Base-by-base conservation (phyloP, 2,797 vertebrate species). In the Pangasius macronema region DNA sequence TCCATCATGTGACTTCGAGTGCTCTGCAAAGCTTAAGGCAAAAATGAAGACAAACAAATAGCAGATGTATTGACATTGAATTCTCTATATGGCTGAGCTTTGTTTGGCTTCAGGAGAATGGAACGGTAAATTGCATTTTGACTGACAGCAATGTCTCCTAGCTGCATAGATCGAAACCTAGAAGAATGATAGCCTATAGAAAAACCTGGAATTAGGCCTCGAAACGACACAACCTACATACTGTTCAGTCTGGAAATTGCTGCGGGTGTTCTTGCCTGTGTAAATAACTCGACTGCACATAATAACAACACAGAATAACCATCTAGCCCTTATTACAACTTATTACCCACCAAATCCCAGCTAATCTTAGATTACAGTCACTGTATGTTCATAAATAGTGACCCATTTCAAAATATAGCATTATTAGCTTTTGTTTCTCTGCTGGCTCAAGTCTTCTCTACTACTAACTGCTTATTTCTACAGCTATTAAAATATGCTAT, bases 1-100 rank as follows among this genome's bases (percentile, higher is more conserved):
- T 89, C 85, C 76, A 77, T 86, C 76, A 76, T 75, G 36, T 85
- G 88, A 87, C 87, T 89, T 77, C 84, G 49, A 85, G 79, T 81
- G 72, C 87, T 88, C 86, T 33, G 33, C 76, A 57, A 59, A 87
- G 85, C 83, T 75, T 61, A 2, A 79, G 89, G 85, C 86, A 83
- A 59, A 84, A 83, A 82, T n/a, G 30, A 81, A 87, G 89, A 89
- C 88, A 87, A 84, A 87, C 85, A 89, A 82, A 90, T 85, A 77
- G 80, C 85, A 89, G 85, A 84, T 76, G 81, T 90, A 65, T 89
- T 88, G 65, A 79, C 84, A 81, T 53, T 65, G 51, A 83, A 83
- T 87, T 88, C 85, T 84, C 42, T 36, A 33, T 42, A 83, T 85
- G 81, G 85, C 85, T 79, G 80, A 51, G 87, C 88, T 88, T 87